Evolutionary conservation across 2,888 invertebrate species (phyloP), one percentile per base, ranked within the genome.

Genomic region (Lochmaea capreae): DNA sequence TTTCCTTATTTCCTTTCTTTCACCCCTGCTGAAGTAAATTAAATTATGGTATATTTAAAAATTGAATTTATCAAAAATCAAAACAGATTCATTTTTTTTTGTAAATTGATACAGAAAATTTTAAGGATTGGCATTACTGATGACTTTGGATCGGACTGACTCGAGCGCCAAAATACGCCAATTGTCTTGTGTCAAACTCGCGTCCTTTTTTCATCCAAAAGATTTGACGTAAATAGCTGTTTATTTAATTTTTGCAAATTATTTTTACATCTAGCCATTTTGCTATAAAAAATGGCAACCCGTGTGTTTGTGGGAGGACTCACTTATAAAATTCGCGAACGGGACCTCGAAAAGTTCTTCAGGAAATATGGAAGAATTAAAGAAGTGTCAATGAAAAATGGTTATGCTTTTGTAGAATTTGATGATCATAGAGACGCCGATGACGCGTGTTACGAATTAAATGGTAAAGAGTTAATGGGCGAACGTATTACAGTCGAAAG

Each of bases 361-460:
- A 94, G 95, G 89, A 97, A 97, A 80, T 97, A 96, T 89, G 98
- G 98, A 80, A 91, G 95, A 87, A 95, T 95, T 86, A 92, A 94
- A 87, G 97, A 98, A 87, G 95, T 98, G 83, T 93, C 97, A 79
- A 93, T 98, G 90, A 98, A 98, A 90, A 97, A 97, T 90, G 98
- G 97, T 85, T 98, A 96, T 90, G 97, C 97, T 78, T 98, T 98
- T 93, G 97, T 98, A 89, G 98, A 98, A 90, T 98, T 98, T 88
- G 98, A 98, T 87, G 97, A 98, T 87, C 94, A 97, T 85, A 91
- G 97, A 87, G 98, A 98, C 90, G 98, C 98, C 63, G 98, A 99
- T 88, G 99, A 99, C 89, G 99, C 99, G 6, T 97, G 98, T 0
- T 98, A 99, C 89, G 99, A 99, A 88, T 89, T 99, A 81, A 98